Evolutionary conservation across 2,113 vertebrate genomes (phyloP).

Genomic region (Indicator indicator): DNA sequence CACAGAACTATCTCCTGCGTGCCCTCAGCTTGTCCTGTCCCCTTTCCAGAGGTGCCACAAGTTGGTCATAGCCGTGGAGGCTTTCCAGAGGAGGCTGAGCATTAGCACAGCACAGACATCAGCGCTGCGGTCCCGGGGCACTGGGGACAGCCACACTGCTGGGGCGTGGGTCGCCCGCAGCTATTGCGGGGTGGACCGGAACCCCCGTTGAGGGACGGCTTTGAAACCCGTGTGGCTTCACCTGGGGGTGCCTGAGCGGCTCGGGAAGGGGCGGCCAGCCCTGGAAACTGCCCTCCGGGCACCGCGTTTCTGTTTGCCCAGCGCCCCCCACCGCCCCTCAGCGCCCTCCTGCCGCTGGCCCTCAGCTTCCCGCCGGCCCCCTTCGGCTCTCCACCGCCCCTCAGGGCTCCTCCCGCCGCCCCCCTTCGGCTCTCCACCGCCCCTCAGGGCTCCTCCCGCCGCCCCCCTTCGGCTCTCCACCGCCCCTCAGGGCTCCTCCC

Average conservation of each 20-base stretch:
- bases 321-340: too few species aligned
- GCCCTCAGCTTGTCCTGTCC: neutral
- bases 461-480: neutral
- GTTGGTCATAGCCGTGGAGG: neutral
- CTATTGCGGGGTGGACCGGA: neutral
- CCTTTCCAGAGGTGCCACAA: neutral
- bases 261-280: neutral
- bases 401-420: neutral
- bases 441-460: too few species aligned
- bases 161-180: neutral
- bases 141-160: too few species aligned
- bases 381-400: too few species aligned
- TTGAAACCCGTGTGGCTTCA: too few species aligned
- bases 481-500: neutral
- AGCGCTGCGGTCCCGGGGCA: too few species aligned
- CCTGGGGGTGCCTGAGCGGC: neutral
- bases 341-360: too few species aligned
- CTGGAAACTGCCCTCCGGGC: neutral
- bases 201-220: too few species aligned
- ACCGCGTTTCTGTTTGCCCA: too few species aligned
- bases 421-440: neutral
- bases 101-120: too few species aligned
- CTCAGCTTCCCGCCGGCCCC: too few species aligned
- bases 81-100: neutral
- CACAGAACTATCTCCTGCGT: rapidly evolving